These are phyloP conservation scores for Lydus trimaculatus DNA, from an alignment of 2,888 invertebrate genomes.

Conservation along the genomic window DNA sequence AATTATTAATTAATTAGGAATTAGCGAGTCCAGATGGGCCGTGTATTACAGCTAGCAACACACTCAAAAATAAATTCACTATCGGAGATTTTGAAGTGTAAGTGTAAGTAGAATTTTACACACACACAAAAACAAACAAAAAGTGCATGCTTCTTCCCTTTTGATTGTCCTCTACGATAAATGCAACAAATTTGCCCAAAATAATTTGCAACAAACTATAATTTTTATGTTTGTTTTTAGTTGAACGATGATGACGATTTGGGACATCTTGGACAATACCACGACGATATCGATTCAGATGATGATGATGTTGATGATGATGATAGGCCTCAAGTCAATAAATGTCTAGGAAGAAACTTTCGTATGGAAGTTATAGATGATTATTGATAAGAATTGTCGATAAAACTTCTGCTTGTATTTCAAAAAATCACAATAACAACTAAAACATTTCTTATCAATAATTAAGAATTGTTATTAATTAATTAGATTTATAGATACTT, in stretches of 20 bases:
- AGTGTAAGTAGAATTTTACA: constrained; percentile 65
- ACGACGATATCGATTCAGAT: constrained; percentile 51
- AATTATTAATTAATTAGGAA: constrained; percentile 55
- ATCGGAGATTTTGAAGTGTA: constrained; percentile 82
- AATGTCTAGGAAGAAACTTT: constrained; percentile 52
- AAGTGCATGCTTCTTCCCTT: background rate
- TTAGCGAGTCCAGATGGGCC: constrained; percentile 61
- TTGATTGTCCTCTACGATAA: no score
- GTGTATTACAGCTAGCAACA: constrained; percentile 59
- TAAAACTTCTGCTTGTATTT: background rate
- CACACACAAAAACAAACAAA: no score
- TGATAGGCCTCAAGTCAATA: constrained; percentile 46
- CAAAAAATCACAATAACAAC: background rate
- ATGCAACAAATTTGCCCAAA: background rate
- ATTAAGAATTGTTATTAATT: constrained; percentile 39
- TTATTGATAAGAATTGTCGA: constrained; percentile 47
- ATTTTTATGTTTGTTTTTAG: constrained; percentile 35
- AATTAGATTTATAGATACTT: constrained; percentile 40
- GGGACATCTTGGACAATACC: constrained; percentile 53
- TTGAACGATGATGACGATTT: constrained; percentile 45
- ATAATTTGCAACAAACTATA: background rate
- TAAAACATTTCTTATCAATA: constrained; percentile 38
- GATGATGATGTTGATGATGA: constrained; percentile 49
- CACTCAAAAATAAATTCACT: constrained; percentile 68
- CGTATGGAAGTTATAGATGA: constrained; percentile 57